phyloP scores from a whole-genome alignment of 2,888 invertebrate genomes.

The Falcaria lacertinaria region DNA sequence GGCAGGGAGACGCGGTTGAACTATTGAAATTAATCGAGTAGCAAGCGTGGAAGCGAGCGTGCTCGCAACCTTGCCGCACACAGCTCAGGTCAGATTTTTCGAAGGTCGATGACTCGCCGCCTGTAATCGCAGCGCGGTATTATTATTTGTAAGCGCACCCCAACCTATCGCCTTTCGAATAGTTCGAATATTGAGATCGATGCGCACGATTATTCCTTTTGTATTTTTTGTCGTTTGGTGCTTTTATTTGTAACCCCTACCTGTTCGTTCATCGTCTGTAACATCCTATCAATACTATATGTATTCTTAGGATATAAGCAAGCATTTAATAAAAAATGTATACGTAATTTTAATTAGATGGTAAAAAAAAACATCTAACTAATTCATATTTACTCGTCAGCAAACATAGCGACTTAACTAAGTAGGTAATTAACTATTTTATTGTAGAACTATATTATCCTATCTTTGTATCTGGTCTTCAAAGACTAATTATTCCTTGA shows the following conservation, averaged over 20 bases:
- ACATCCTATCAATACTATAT: too few relatives aligned
- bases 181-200: constrained; percentile 30
- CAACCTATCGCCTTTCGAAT: constrained; percentile 19
- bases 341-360: too few relatives aligned
- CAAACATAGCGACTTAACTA: too few relatives aligned
- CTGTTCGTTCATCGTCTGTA: constrained; percentile 11
- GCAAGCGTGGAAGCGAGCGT: constrained; percentile 14
- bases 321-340: too few relatives aligned
- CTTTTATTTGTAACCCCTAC: constrained; percentile 16
- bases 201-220: constrained; percentile 29
- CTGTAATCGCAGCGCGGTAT: constrained; percentile 62
- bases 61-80: constrained; percentile 68
- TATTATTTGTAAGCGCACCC: constrained; percentile 61
- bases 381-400: too few relatives aligned
- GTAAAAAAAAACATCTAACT: too few relatives aligned
- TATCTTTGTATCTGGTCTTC: too few relatives aligned
- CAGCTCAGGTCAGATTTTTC: constrained; percentile 76
- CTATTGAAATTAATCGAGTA: constrained; percentile 20
- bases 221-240: constrained; percentile 13
- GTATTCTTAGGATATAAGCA: too few relatives aligned
- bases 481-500: too few relatives aligned
- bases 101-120: constrained; percentile 75
- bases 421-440: too few relatives aligned
- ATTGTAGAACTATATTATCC: too few relatives aligned
- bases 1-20: constrained; percentile 18